Percentiles rank a stretch among this genome's conserved stretches.
These are phyloP conservation scores for Oryzias celebensis DNA, from an alignment of 2,113 vertebrate species.

Conservation along the genomic window DNA sequence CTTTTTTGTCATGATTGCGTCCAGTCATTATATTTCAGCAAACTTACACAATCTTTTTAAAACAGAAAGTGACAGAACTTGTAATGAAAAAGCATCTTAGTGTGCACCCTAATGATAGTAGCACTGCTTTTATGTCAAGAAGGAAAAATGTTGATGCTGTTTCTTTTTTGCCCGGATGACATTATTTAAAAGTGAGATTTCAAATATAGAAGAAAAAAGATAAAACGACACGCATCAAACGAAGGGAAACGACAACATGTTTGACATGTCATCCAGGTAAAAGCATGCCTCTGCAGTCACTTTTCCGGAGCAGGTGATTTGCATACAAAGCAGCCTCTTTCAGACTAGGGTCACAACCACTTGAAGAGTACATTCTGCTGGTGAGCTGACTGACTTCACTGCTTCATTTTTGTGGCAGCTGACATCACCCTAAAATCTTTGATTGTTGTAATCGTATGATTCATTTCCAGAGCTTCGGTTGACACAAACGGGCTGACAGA, in stretches of 20 bases:
- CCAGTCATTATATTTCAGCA: conserved; percentile 26
- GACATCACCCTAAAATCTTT: conserved; percentile 9
- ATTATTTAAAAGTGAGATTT: conserved; percentile 35
- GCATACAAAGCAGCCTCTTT: conserved; percentile 30
- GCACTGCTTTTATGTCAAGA: conserved; percentile 64
- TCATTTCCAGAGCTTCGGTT: conserved; percentile 11
- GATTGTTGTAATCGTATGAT: conserved; percentile 37
- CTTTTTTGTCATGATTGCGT: conserved; percentile 17
- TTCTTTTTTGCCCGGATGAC: conserved; percentile 48
- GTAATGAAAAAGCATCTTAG: conserved; percentile 53
- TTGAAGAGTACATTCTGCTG: conserved; percentile 5
- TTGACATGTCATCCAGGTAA: conserved; percentile 51
- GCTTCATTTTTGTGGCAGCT: conserved; percentile 9
- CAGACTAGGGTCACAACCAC: conserved; percentile 18
- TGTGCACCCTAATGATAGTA: conserved; percentile 54
- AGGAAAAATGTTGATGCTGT: conserved; percentile 53
- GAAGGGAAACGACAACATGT: conserved; percentile 39
- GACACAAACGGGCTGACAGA: conserved; percentile 27
- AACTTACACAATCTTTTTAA: conserved; percentile 31
- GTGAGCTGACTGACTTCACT: conserved; percentile 1
- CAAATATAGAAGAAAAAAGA: conserved; percentile 19
- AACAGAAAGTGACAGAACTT: conserved; percentile 42
- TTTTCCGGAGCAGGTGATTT: conserved; percentile 20
- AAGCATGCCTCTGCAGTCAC: conserved; percentile 5
- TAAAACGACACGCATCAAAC: conserved; percentile 63